A percentile compares a stretch with the other conserved stretches of the same genome.
Conservation (phyloP, 1,140 invertebrate genomes). For the Cyphomyrmex costatus region DNA sequence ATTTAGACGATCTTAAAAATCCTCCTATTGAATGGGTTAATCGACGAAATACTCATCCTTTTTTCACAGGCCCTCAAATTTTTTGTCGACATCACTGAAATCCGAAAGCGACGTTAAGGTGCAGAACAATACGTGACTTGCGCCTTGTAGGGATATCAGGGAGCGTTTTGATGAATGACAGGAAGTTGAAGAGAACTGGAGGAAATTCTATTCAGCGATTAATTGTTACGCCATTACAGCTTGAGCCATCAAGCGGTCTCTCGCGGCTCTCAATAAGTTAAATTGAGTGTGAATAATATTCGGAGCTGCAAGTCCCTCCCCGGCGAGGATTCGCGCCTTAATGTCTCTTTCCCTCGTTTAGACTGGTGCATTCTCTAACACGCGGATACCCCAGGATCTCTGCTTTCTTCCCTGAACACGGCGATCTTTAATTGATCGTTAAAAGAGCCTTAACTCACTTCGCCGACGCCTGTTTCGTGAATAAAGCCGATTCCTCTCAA, state of each 20-base stretch:
- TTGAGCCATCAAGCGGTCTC: slow-evolving; percentile 68
- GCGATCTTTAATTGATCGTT: slow-evolving; percentile 63
- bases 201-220: slow-evolving; percentile 76
- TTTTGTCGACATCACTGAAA: slow-evolving; percentile 37
- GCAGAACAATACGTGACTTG: slow-evolving; percentile 58
- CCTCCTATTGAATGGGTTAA: slow-evolving; percentile 42
- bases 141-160: slow-evolving; percentile 23
- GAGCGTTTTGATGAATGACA: slow-evolving; percentile 72
- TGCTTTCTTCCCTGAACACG: slow-evolving; percentile 54
- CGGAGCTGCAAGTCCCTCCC: slow-evolving; percentile 66
- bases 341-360: slow-evolving; percentile 69
- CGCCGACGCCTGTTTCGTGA: slow-evolving; percentile 36
- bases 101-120: slow-evolving; percentile 41
- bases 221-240: slow-evolving; percentile 79
- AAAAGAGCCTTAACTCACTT: slow-evolving; percentile 54
- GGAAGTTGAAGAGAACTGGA: slow-evolving; percentile 60
- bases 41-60: slow-evolving; percentile 33
- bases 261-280: slow-evolving; percentile 75
- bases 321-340: slow-evolving; percentile 70
- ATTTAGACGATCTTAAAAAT: slow-evolving; percentile 28
- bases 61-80: slow-evolving; percentile 29
- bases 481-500: slow-evolving; percentile 54
- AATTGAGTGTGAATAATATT: slow-evolving; percentile 82
- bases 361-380: slow-evolving; percentile 48
- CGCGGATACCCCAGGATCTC: slow-evolving; percentile 14